Conservation (phyloP, 2,888 invertebrate genomes). For the Acrocera orbiculus region DNA sequence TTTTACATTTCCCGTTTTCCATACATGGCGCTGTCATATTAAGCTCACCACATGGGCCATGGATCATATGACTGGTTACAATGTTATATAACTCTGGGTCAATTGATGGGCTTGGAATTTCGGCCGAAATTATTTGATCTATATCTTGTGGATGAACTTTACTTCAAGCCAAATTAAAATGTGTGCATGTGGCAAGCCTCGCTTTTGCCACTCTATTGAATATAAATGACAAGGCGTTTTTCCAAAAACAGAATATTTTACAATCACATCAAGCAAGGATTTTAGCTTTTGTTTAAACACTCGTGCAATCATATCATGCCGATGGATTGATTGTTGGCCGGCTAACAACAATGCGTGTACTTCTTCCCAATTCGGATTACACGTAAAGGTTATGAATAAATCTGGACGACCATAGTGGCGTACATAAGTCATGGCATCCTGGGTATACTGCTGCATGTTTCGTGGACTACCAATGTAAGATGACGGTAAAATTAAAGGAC, state of each 20-base stretch:
- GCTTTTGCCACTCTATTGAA: neutral
- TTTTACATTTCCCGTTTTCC: no score
- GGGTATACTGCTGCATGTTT: conserved; percentile 12
- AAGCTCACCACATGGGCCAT: no score
- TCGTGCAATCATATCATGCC: neutral
- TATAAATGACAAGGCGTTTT: neutral
- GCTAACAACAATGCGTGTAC: neutral
- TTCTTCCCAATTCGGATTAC: conserved; percentile 3
- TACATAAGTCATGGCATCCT: conserved; percentile 6
- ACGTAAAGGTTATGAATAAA: conserved; percentile 7
- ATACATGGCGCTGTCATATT: no score
- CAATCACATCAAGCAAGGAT: neutral
- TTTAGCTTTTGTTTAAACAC: neutral
- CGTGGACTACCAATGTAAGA: conserved; percentile 21
- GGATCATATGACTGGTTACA: no score
- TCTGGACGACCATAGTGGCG: conserved; percentile 7
- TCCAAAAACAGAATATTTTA: neutral
- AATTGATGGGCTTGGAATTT: no score
- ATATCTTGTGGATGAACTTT: no score
- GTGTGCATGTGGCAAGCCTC: no score
- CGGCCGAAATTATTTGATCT: no score
- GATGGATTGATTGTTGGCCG: neutral
- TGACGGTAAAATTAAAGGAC: conserved; percentile 15
- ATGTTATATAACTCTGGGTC: no score
- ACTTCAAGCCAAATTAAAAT: no score